These are phyloP conservation scores for Strix uralensis DNA, from an alignment of 2,113 vertebrate genomes.

Conservation along the genomic window DNA sequence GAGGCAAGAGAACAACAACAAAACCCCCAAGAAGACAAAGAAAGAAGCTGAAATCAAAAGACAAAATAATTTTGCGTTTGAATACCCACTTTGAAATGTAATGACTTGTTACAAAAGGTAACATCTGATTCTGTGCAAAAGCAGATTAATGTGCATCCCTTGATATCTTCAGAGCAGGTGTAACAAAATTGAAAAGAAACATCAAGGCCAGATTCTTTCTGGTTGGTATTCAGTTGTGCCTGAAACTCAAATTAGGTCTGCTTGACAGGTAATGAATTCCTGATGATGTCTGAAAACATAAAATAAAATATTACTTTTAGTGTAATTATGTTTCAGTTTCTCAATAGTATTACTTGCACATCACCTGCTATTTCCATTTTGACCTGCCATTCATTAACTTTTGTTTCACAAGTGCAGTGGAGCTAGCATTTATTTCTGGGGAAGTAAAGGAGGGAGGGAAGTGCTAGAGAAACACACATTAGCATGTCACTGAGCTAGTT, in stretches of 20 bases:
- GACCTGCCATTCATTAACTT: not conserved
- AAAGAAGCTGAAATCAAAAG: not conserved
- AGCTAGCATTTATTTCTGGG: not conserved
- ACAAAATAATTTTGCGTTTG: not conserved
- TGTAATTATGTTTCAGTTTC: not conserved
- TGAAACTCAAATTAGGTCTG: not conserved
- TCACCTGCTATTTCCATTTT: not conserved
- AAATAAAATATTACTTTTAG: not conserved
- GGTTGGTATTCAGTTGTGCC: not conserved
- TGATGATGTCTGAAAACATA: not conserved
- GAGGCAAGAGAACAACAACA: not conserved
- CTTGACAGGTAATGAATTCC: not conserved
- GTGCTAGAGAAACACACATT: not conserved
- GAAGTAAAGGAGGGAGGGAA: not conserved
- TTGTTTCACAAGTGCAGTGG: not conserved
- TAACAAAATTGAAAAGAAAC: constrained; percentile 15
- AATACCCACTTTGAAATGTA: constrained; percentile 3
- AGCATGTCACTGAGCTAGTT: not conserved
- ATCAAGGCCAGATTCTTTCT: not conserved
- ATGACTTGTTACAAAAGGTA: constrained; percentile 1
- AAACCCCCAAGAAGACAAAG: not conserved
- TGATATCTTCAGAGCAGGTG: constrained; percentile 5
- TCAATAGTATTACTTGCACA: not conserved
- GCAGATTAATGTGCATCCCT: constrained; percentile 20
- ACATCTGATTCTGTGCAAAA: constrained; percentile 16